phyloP scores from a whole-genome alignment of 1,140 invertebrate species.

The Cyclina sinensis region DNA sequence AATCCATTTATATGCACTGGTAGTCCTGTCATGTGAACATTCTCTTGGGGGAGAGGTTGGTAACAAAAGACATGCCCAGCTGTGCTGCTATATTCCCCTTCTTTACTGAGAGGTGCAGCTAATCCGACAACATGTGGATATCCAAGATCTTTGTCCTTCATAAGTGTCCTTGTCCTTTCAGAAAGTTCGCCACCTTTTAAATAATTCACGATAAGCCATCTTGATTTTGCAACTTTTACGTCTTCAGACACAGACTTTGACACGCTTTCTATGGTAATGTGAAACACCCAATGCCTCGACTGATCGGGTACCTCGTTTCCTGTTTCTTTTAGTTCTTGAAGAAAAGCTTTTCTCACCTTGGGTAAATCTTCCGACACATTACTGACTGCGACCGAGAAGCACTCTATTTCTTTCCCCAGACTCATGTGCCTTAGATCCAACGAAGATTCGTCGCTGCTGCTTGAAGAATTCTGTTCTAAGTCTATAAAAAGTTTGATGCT shows the following conservation, averaged over 20 bases:
- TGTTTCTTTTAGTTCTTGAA: background rate
- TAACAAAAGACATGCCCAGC: slow-evolving; percentile 78
- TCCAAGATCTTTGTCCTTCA: slow-evolving; percentile 38
- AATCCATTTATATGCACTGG: slow-evolving; percentile 80
- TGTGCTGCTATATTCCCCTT: background rate
- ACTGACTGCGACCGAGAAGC: background rate
- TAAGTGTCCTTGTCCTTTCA: background rate
- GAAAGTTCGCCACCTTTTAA: slow-evolving; percentile 43
- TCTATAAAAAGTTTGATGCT: slow-evolving; percentile 5
- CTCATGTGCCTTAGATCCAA: background rate
- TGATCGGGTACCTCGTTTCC: background rate
- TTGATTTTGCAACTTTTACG: background rate
- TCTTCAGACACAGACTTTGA: background rate
- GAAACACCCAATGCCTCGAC: background rate
- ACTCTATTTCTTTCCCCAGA: background rate
- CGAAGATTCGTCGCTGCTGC: background rate
- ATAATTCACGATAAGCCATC: slow-evolving; percentile 49
- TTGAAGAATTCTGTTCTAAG: background rate
- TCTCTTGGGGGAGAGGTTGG: slow-evolving; percentile 77
- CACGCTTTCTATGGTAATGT: background rate
- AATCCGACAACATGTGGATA: slow-evolving; percentile 74
- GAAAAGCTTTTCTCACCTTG: background rate
- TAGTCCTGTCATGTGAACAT: slow-evolving; percentile 72
- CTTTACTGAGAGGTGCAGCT: slow-evolving; percentile 57
- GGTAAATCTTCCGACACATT: background rate